Evolutionary conservation across 2,888 invertebrate species (phyloP), one percentile per base, ranked within the genome.

Genomic region (Caenorhabditis macrosperma): DNA sequence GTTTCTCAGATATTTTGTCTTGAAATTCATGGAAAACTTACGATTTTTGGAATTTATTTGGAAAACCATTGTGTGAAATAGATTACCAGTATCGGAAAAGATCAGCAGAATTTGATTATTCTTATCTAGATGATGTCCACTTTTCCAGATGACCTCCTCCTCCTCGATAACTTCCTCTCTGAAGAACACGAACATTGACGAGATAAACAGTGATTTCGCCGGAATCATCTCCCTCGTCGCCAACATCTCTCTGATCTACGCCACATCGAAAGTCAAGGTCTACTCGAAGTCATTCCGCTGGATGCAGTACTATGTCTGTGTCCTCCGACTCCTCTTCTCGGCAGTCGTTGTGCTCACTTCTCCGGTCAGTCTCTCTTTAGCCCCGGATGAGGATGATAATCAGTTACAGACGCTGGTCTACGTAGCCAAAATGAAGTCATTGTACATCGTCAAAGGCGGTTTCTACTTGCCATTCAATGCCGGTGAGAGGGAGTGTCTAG

Each of bases 381-480:
- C 41, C 15, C 1, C 0, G n/a, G 1, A 35, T 22, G 48, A n/a
- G n/a, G n/a, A n/a, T n/a, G n/a, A n/a, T n/a, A n/a, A n/a, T n/a
- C n/a, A n/a, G n/a, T n/a, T 71, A 60, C 69, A 78, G 77, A 78
- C 77, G 2, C 48, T 78, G 0, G 69, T 59, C 12, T 78, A 78
- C 38, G 59, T 78, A 0, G 50, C 64, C 33, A 66, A 60, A 71
- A 64, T 64, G 64, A 78, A 78, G 46, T 64, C 64, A 20, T 33
- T 78, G 35, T 78, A 78, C 35, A 78, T 78, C 24, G 77, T 78
- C 5, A 78, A 78, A 17, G 77, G 77, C 20, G 77, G 77, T 10
- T 38, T 78, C 38, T 46, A n/a, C n/a, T 22, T 78, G n/a, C 71
- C 77, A n/a, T 60, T 78, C 30, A n/a, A 57, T 35, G 5, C 54